Evolutionary conservation across 1,140 invertebrate species (phyloP).

Genomic region (Schlechtendalia chinensis): DNA sequence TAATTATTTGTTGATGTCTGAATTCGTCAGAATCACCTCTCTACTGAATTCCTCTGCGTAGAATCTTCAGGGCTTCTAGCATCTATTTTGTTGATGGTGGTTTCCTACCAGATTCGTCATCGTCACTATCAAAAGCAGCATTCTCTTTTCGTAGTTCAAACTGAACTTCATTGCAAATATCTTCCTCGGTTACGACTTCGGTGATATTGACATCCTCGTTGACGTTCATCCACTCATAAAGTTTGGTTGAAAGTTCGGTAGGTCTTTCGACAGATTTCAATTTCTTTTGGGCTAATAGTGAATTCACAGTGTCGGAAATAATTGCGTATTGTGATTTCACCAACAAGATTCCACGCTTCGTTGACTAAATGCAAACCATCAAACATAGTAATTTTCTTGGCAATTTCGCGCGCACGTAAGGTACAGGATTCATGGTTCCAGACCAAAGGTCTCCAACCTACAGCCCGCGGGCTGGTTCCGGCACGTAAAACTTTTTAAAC

Average conservation of each 20-base stretch:
- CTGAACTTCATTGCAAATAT: background rate
- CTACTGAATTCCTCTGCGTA: background rate
- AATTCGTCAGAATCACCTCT: no score
- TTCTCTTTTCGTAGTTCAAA: background rate
- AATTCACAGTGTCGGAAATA: conserved; percentile 16
- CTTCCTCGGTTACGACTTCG: conserved; percentile 6
- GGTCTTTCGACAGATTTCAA: background rate
- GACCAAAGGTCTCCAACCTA: no score
- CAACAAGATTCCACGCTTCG: conserved; percentile 20
- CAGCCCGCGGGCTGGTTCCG: no score
- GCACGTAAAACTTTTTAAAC: no score
- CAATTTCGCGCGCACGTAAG: conserved; percentile 10
- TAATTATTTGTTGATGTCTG: no score
- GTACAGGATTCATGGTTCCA: background rate
- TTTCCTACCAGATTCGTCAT: conserved; percentile 16
- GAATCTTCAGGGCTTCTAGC: background rate
- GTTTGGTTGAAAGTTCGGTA: background rate
- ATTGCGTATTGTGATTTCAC: conserved; percentile 21
- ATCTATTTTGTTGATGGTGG: conserved; percentile 27
- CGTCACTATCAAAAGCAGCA: conserved; percentile 1
- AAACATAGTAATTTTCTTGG: conserved; percentile 53
- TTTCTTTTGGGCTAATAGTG: background rate
- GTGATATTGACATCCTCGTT: conserved; percentile 6
- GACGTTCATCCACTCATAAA: conserved; percentile 19
- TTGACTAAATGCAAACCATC: conserved; percentile 34